Evolutionary conservation across 2,888 invertebrate species (phyloP).

Genomic region (Diaphora mendica): DNA sequence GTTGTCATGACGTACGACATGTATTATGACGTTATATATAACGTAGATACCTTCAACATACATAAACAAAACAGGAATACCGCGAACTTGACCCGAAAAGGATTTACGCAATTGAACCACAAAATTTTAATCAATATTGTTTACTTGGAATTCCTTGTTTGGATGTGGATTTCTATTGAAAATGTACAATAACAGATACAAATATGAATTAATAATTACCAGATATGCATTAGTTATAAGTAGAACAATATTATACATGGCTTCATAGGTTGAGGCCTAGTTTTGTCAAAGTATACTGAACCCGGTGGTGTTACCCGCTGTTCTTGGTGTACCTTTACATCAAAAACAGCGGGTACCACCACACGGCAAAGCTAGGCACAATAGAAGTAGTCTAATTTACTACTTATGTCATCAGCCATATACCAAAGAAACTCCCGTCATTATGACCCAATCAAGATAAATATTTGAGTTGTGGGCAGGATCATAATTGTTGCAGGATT

Average conservation of each 20-base stretch:
- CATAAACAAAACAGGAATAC: constrained; percentile 8
- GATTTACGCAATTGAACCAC: constrained; percentile 18
- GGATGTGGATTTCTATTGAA: not conserved
- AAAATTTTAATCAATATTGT: not conserved
- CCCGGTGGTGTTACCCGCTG: no score
- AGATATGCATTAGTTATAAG: not conserved
- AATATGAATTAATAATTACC: not conserved
- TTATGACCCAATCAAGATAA: no score
- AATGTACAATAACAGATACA: not conserved
- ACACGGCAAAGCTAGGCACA: no score
- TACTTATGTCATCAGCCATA: no score
- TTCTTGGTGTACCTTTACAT: no score
- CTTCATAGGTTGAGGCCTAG: no score
- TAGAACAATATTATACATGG: not conserved
- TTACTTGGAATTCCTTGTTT: not conserved
- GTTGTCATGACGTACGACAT: constrained; percentile 39
- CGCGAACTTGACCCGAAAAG: constrained; percentile 22
- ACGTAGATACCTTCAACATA: not conserved
- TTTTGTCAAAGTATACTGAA: not conserved
- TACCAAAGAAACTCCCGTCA: no score
- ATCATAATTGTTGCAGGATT: no score
- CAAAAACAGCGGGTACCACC: no score
- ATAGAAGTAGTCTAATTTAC: no score
- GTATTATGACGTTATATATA: not conserved
- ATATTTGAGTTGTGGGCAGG: no score